A percentile compares a stretch with the other conserved stretches of the same genome.
phyloP scores from a whole-genome alignment of 2,797 vertebrate genomes.

The Sebastes vulpes region DNA sequence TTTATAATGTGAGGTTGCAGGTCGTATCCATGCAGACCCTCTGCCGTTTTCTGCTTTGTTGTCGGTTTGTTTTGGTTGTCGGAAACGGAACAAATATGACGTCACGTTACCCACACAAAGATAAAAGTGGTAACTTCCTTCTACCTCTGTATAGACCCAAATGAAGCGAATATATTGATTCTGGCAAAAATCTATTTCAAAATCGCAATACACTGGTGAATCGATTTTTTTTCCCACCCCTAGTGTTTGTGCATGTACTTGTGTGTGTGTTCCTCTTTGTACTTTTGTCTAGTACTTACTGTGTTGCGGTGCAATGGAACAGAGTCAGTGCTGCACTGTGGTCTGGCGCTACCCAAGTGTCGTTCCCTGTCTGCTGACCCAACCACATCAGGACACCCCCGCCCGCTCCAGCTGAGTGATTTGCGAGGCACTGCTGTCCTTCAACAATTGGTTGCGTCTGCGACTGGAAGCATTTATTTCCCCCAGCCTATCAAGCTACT shows the following conservation, averaged over 20 bases:
- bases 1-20: too few species aligned
- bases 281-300: neutral
- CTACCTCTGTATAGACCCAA: too few species aligned
- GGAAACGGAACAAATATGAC: too few species aligned
- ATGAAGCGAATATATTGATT: too few species aligned
- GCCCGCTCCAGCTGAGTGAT: conserved; percentile 44
- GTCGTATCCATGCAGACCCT: too few species aligned
- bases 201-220: too few species aligned
- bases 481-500: conserved; percentile 43
- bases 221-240: too few species aligned
- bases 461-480: conserved; percentile 57
- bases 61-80: too few species aligned
- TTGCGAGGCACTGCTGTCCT: conserved; percentile 59
- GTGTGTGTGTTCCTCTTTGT: neutral
- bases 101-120: too few species aligned
- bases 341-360: neutral
- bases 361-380: conserved; percentile 48
- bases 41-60: too few species aligned
- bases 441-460: conserved; percentile 65
- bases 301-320: conserved; percentile 1
- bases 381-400: conserved; percentile 17
- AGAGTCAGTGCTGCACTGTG: conserved; percentile 1
- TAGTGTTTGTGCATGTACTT: neutral
- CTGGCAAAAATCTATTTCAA: too few species aligned
- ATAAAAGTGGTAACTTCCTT: too few species aligned